These are phyloP conservation scores for Chrysogorgia sp. DNA, from an alignment of 92 coral and sea anemone species.

Conservation along the genomic window DNA sequence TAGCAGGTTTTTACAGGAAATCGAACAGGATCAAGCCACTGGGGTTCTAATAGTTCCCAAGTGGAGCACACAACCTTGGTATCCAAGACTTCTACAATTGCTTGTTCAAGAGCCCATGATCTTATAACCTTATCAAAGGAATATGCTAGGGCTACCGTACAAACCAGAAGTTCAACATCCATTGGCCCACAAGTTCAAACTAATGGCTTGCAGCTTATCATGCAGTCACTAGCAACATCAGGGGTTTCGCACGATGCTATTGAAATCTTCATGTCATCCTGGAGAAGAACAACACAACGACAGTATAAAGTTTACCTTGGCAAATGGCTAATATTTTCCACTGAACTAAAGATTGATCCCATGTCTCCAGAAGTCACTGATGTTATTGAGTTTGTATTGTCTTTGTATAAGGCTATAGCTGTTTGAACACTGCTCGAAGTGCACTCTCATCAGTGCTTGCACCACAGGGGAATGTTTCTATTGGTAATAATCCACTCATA, in stretches of 20 bases:
- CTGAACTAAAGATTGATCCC: not conserved
- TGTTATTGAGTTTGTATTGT: too few species aligned
- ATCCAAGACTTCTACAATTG: conserved; percentile 29
- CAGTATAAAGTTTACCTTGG: too few species aligned
- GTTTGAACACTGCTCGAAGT: too few species aligned
- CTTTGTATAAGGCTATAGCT: not conserved
- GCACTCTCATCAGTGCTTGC: too few species aligned
- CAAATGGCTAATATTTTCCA: not conserved
- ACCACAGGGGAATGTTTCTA: too few species aligned
- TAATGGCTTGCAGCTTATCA: conserved; percentile 49
- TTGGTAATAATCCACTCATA: too few species aligned
- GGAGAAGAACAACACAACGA: not conserved
- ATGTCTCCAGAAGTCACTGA: not conserved
- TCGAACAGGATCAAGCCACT: conserved; percentile 54
- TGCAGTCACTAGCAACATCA: conserved; percentile 37
- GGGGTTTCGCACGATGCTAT: not conserved
- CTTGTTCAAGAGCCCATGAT: conserved; percentile 21
- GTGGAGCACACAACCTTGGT: conserved; percentile 63
- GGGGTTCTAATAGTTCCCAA: conserved; percentile 54
- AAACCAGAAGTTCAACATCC: conserved; percentile 12
- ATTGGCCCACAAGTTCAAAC: not conserved
- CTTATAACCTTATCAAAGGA: conserved; percentile 20
- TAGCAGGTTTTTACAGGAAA: conserved; percentile 50
- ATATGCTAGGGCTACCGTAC: conserved; percentile 40
- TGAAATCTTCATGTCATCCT: not conserved